Conservation (phyloP, 2,888 invertebrate species). For the Gymnocheta viridis region DNA sequence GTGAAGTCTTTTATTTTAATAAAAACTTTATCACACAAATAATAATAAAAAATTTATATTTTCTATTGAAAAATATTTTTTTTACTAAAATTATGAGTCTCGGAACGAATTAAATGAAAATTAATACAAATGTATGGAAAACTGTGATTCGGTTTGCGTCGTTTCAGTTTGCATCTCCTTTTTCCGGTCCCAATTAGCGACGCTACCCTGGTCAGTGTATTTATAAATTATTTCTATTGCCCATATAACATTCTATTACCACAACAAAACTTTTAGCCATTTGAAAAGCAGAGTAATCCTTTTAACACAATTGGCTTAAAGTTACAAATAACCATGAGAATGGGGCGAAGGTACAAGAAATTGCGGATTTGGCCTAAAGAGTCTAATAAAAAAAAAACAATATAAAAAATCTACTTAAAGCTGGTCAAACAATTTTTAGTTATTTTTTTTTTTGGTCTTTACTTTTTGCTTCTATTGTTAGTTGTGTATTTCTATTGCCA, state of each 20-base stretch:
- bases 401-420: conserved; percentile 47
- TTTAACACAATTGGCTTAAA: conserved; percentile 30
- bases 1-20: too few relatives aligned
- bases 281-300: neutral
- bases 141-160: too few relatives aligned
- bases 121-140: too few relatives aligned
- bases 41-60: too few relatives aligned
- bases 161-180: too few relatives aligned
- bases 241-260: neutral
- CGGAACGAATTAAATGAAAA: too few relatives aligned
- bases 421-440: conserved; percentile 46
- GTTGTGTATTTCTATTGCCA: conserved; percentile 39
- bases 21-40: too few relatives aligned
- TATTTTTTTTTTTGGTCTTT: neutral
- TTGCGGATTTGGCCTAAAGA: conserved; percentile 19
- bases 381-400: conserved; percentile 1
- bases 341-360: neutral
- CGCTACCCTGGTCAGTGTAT: neutral
- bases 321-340: neutral
- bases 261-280: neutral
- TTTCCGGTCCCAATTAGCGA: too few relatives aligned
- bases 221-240: neutral
- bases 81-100: too few relatives aligned
- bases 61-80: too few relatives aligned
- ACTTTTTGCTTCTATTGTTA: neutral